Evolutionary conservation across 2,888 invertebrate genomes (phyloP).

Genomic region (Caenorhabditis angaria): DNA sequence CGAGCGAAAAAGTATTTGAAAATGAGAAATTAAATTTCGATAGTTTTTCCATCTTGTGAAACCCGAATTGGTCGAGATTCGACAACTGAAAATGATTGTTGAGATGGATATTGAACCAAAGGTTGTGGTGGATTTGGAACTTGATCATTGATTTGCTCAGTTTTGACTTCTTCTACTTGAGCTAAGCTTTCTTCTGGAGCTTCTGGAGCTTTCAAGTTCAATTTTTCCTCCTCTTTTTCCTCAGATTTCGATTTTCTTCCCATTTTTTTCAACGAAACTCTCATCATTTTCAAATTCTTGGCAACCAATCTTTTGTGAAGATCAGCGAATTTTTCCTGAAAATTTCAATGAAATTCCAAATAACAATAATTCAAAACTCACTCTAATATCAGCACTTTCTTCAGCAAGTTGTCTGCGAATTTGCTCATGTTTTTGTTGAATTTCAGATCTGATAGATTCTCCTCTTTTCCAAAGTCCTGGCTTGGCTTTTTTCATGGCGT

Average conservation of each 20-base stretch:
- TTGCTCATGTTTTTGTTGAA: conserved; percentile 33
- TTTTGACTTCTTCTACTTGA: background rate
- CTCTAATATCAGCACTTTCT: conserved; percentile 22
- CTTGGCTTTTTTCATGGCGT: conserved; percentile 33
- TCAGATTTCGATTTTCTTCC: background rate
- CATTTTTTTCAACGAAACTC: background rate
- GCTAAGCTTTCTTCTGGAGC: background rate
- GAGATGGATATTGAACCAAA: conserved; percentile 23
- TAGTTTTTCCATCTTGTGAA: conserved; percentile 35
- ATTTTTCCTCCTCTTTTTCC: conserved; percentile 16
- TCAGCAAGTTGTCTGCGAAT: conserved; percentile 22
- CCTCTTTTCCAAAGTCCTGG: conserved; percentile 39
- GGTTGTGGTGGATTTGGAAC: conserved; percentile 9
- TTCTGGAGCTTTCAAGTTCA: conserved; percentile 38
- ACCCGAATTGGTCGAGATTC: conserved; percentile 38
- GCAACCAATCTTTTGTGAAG: conserved; percentile 33
- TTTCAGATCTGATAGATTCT: conserved; percentile 23
- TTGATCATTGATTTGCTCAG: conserved; percentile 28
- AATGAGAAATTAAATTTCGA: conserved; percentile 28
- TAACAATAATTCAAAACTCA: conserved; percentile 1
- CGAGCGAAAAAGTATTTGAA: conserved; percentile 5
- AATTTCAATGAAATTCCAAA: background rate
- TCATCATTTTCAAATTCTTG: conserved; percentile 34
- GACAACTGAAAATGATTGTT: conserved; percentile 25
- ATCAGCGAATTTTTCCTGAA: conserved; percentile 41